Evolutionary conservation across 2,888 invertebrate genomes (phyloP), one percentile per base, ranked within the genome.

Genomic region (Listrodromus nycthemerus): DNA sequence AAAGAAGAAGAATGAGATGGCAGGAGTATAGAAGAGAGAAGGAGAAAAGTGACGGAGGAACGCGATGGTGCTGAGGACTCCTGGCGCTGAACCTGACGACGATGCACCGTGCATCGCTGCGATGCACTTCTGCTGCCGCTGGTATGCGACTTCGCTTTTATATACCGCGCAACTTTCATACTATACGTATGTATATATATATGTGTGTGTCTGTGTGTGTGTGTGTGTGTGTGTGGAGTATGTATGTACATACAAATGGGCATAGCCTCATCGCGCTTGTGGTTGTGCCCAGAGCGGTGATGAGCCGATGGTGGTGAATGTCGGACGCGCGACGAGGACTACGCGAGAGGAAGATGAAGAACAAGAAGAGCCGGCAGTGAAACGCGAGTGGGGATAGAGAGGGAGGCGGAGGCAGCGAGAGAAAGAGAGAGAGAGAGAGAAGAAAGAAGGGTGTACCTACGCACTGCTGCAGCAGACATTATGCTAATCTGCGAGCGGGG

Each of bases 401-500:
- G 75, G 45, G 81, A 58, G 33, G 63, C 27, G 61, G 50, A 41
- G 78, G 37, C n/a, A n/a, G n/a, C n/a, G n/a, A n/a, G 67, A 45
- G 71, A 55, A 65, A 78, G 24, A 19, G 7, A 74, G 30, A 61
- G 45, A 16, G 37, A 24, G 21, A 27, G 48, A 45, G 24, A 41
- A 50, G 19, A 45, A 45, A 48, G 37, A 67, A 70, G 69, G 76
- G 61, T 61, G 76, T 73, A 86, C 74, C 79, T 84, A 85, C 85
- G 84, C 85, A 85, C 83, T 71, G 85, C 70, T 50, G 76, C 90
- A 88, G 91, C 92, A 91, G 91, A 92, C 92, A 92, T 93, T 93
- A 93, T 92, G 92, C 92, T 92, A 92, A 92, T 92, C 92, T 92
- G 89, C 91, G 89, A 90, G 92, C 89, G 91, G 91, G 93, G 92